Percentiles rank a stretch among this genome's conserved stretches.
phyloP scores from a whole-genome alignment of 2,113 vertebrate species.

The Rhabdornis inornatus region DNA sequence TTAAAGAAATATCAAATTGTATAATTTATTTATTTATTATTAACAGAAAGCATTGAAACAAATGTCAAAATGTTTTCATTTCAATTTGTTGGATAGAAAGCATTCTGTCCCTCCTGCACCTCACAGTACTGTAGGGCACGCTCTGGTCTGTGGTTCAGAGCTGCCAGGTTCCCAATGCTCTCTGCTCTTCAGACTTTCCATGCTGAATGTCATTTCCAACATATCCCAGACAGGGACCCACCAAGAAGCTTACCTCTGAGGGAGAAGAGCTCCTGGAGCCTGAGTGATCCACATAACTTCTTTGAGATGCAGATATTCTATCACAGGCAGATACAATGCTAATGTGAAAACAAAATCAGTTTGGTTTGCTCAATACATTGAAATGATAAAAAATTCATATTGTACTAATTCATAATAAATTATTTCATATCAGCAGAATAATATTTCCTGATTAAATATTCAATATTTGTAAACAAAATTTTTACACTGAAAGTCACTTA shows the following conservation, averaged over 20 bases:
- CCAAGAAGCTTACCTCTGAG: not conserved
- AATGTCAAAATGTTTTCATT: not conserved
- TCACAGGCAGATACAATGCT: not conserved
- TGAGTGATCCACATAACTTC: not conserved
- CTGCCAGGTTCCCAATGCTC: not conserved
- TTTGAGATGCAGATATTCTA: not conserved
- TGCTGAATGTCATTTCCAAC: not conserved
- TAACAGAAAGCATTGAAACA: not conserved
- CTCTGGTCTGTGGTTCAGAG: not conserved
- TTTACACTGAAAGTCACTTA: not conserved
- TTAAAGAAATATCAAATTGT: not conserved
- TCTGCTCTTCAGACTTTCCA: not conserved
- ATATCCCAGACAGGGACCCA: not conserved
- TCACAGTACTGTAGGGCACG: rapidly evolving
- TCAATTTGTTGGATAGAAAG: not conserved
- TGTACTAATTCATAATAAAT: not conserved
- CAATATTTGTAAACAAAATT: not conserved
- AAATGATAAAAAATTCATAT: not conserved
- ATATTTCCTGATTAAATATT: slow-evolving; percentile 1
- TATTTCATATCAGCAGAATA: not conserved
- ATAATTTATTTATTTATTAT: not conserved
- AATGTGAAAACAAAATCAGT: not conserved
- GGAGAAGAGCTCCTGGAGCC: not conserved
- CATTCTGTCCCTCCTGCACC: not conserved
- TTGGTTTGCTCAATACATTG: not conserved